Conservation (phyloP, 1,140 invertebrate genomes). For the Caenorhabditis brenneri region DNA sequence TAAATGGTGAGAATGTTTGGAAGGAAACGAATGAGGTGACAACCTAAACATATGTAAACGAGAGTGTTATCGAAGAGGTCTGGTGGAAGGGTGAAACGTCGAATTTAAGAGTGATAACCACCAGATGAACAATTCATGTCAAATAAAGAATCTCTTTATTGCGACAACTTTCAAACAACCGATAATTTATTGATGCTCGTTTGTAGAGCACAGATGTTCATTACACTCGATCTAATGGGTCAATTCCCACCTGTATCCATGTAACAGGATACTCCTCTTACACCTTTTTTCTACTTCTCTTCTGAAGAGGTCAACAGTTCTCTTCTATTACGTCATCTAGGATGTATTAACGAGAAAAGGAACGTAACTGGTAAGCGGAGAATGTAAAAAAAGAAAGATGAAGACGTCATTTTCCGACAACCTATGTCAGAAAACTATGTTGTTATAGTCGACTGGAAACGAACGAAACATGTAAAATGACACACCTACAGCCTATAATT, state of each 20-base stretch:
- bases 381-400: background rate
- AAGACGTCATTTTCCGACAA: background rate
- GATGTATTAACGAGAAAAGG: no score
- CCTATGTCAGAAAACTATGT: background rate
- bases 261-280: background rate
- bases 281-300: background rate
- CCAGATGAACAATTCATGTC: no score
- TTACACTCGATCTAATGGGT: background rate
- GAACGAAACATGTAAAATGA: background rate
- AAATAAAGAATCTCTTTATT: no score
- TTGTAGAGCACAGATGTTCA: no score
- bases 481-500: constrained; percentile 16
- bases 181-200: no score
- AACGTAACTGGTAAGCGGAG: background rate
- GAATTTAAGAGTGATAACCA: no score
- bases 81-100: background rate
- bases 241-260: background rate
- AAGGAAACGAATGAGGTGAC: background rate
- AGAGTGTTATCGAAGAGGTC: background rate
- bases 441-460: background rate
- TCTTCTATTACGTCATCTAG: background rate
- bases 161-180: no score
- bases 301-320: background rate
- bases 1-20: background rate
- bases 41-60: background rate